Evolutionary conservation across 2,797 vertebrate species (phyloP), one percentile per base, ranked within the genome.

Genomic region (Chlorospingus flavigularis): DNA sequence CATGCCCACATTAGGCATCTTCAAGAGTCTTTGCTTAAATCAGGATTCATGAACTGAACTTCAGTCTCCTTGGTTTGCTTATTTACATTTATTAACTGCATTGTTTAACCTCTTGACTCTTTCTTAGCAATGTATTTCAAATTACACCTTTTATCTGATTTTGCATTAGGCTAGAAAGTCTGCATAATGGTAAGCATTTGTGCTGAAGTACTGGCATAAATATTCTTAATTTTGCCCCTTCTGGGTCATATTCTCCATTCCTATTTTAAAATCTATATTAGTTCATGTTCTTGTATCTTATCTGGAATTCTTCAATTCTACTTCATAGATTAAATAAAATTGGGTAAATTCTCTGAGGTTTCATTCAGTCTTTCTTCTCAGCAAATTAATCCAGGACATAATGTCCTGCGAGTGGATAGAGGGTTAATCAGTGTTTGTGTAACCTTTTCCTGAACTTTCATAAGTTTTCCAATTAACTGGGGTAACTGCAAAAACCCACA

Each of bases 401-500:
- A 78, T 43, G 88, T 94, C 62, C 63, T 93, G 91, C 0, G 1
- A 91, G 91, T 85, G 33, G 87, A 78, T 75, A 94, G 90, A 94
- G 90, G 82, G 95, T 96, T 96, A 94, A 97, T 95, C 70, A 65
- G 96, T 98, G 97, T 98, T 98, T 98, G 95, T 51, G 68, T 98
- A 98, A 98, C 98, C 98, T 97, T 97, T 95, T 91, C 47, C 48
- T 98, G 97, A 98, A 98, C 98, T 97, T 94, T 97, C 91, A 60
- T 94, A 98, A 98, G 96, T 97, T 98, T 94, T 92, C 91, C 95
- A 98, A 90, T 97, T 98, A 98, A 98, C 98, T 97, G n/a, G 80
- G 39, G 45, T 83, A 87, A 87, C 72, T 55, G 68, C 72, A 95
- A 94, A 76, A 66, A 23, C 6, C 10, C 50, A 81, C 45, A 82